Conservation (phyloP, 2,797 vertebrate species). For the Ceyx erithaca region DNA sequence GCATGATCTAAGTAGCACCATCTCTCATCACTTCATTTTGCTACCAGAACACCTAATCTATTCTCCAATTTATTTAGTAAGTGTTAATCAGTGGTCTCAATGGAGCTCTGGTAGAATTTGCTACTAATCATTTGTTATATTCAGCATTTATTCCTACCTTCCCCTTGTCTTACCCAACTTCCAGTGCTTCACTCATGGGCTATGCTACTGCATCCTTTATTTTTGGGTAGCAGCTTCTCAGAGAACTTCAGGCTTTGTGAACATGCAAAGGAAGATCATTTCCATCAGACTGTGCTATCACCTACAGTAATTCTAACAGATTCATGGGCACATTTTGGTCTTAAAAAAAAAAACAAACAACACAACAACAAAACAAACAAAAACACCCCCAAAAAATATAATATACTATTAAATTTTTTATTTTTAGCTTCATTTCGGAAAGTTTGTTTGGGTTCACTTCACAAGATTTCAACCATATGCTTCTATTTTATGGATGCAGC, state of each 20-base stretch:
- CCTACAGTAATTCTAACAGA: neutral
- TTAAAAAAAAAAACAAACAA: neutral
- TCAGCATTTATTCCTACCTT: neutral
- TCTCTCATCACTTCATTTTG: neutral
- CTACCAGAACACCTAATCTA: accelerated
- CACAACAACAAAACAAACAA: neutral
- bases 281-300: neutral
- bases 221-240: neutral
- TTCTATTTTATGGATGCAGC: neutral
- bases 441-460: neutral
- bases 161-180: neutral
- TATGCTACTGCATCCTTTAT: neutral
- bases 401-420: neutral
- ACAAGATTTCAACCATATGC: neutral
- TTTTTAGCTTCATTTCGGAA: neutral
- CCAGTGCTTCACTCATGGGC: neutral
- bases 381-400: neutral
- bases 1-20: neutral
- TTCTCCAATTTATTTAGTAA: neutral
- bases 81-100: neutral
- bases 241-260: neutral
- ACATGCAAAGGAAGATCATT: neutral
- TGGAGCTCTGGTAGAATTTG: neutral
- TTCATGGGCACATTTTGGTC: neutral
- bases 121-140: neutral